Evolutionary conservation across 2,113 vertebrate genomes (phyloP).

Genomic region (Hymenochirus boettgeri): DNA sequence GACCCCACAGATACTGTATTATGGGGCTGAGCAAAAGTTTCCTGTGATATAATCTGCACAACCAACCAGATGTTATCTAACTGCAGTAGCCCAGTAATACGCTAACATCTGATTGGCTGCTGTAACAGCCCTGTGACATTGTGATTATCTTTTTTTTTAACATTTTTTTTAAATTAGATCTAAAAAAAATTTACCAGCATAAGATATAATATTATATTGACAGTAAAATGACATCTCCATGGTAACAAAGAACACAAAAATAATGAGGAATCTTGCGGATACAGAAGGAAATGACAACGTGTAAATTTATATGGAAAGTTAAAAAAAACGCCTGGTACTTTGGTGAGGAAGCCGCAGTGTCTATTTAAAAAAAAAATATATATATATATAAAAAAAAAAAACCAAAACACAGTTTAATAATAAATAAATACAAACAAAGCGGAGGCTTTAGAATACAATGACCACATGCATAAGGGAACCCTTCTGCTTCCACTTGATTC

Average conservation of each 20-base stretch:
- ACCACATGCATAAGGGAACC: background rate
- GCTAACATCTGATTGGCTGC: too few relatives aligned
- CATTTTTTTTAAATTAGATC: background rate
- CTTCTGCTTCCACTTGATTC: too few relatives aligned
- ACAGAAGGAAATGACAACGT: background rate
- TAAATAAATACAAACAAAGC: constrained; percentile 1
- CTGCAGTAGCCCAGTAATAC: too few relatives aligned
- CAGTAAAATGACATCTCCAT: constrained; percentile 2
- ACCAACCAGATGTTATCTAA: too few relatives aligned
- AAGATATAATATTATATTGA: background rate
- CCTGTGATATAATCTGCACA: too few relatives aligned
- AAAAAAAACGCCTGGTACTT: background rate
- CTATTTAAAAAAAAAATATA: background rate
- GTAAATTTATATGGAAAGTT: background rate
- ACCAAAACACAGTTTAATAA: too few relatives aligned
- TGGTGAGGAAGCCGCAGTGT: background rate
- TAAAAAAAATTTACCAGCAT: background rate
- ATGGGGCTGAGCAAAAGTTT: too few relatives aligned
- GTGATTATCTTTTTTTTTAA: too few relatives aligned
- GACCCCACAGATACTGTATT: too few relatives aligned
- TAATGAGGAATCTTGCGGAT: background rate
- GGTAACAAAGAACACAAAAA: background rate
- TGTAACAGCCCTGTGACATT: too few relatives aligned
- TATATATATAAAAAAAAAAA: background rate
- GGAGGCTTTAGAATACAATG: background rate